These are phyloP conservation scores for Dasyprocta punctata DNA, from an alignment of 2,113 vertebrate species.

Conservation along the genomic window DNA sequence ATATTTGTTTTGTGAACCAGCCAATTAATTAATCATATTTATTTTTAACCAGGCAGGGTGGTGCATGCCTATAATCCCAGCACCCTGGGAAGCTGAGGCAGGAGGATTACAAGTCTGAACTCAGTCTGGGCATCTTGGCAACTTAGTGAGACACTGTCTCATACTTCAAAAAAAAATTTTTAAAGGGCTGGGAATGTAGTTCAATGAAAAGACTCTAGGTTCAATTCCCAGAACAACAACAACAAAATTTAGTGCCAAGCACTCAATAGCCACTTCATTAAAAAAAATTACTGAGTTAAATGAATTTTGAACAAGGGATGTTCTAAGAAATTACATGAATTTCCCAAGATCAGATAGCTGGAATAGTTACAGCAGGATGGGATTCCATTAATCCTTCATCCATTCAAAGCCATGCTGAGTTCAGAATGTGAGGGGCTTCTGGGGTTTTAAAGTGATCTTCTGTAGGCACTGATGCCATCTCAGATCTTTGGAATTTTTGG, in stretches of 20 bases:
- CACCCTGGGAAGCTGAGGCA: not conserved
- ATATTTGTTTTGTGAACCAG: not conserved
- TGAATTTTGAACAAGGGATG: not conserved
- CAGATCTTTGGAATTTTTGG: not conserved
- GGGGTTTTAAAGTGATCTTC: not conserved
- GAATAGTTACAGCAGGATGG: not conserved
- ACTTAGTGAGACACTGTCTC: not conserved
- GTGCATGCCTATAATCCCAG: not conserved
- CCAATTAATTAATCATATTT: not conserved
- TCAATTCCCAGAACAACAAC: not conserved
- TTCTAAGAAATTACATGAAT: not conserved
- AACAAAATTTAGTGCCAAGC: not conserved
- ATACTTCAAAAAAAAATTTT: not conserved
- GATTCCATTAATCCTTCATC: not conserved
- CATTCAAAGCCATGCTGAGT: not conserved
- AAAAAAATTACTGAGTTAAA: not conserved
- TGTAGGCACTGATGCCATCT: not conserved
- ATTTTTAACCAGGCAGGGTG: not conserved
- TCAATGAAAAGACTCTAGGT: not conserved
- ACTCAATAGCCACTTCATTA: not conserved
- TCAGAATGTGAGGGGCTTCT: not conserved
- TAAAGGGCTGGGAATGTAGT: not conserved
- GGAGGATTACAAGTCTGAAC: not conserved
- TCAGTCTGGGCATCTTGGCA: not conserved
- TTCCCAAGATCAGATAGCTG: not conserved